Base-by-base conservation (phyloP, 1,140 invertebrate genomes). In the Drosophila erecta region DNA sequence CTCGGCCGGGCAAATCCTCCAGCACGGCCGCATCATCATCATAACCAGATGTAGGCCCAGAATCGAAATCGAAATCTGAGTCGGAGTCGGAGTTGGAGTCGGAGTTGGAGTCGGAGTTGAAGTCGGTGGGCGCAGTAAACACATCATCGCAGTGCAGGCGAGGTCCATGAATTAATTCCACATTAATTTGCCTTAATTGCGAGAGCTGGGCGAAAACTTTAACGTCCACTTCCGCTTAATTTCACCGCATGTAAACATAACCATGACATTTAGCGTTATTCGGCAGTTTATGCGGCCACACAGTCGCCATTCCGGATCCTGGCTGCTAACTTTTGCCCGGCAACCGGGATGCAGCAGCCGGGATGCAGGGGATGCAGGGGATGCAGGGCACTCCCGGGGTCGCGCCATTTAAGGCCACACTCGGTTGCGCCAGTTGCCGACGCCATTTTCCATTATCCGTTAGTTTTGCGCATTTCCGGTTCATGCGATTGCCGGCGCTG, bases 381-480 rank as follows among this genome's bases (percentile, higher is more conserved):
- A 11, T 37, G 33, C 20, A 43, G 27, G 43, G 65, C 12, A 11
- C 27, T 20, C 38, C 60, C 44, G 74, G 72, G 24, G 64, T 77
- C 72, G 64, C 74, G 44, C 65, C 74, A 78, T 77, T 78, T 77
- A 77, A 77, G 74, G 73, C 74, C 75, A 78, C 73, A 77, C 74
- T 78, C 75, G 74, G 74, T 46, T 71, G 78, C 78, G 70, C 59
- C 79, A 77, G 72, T 78, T 76, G 64, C 74, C 66, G 69, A 61
- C 61, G 78, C 79, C 79, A 87, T 86, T 86, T 81, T 75, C 71
- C 84, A 89, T 87, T 87, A 87, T 87, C 83, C 83, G 79, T 89
- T 89, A 89, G 84, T 89, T 86, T 87, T 80, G 84, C 79, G 84
- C 84, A 87, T 89, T 80, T 87, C 84, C 84, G 84, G 84, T 74